phyloP scores from a whole-genome alignment of 2,888 invertebrate genomes.

The Cotesia congregata region DNA sequence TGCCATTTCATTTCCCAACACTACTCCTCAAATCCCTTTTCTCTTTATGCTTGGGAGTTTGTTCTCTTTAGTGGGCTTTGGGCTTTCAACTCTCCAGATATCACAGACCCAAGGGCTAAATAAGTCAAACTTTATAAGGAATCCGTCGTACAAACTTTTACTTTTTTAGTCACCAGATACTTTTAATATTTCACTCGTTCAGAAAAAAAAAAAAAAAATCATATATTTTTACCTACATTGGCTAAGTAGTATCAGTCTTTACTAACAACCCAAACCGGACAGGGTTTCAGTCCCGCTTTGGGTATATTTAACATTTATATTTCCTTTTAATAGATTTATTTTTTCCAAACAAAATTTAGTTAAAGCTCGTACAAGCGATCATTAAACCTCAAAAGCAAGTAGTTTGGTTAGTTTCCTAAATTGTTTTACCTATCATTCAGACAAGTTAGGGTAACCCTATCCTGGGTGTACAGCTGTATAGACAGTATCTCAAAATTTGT shows the following conservation, averaged over 20 bases:
- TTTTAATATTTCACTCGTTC: too few species aligned
- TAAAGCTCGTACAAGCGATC: not conserved
- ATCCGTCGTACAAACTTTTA: conserved; percentile 59
- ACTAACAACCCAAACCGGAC: too few species aligned
- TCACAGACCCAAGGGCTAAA: conserved; percentile 54
- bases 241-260: too few species aligned
- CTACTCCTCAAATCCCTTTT: conserved; percentile 32
- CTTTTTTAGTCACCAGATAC: conserved; percentile 53
- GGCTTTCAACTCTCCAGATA: conserved; percentile 26
- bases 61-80: not conserved
- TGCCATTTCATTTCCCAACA: conserved; percentile 35
- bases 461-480: too few species aligned
- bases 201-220: too few species aligned
- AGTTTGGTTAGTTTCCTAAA: conserved; percentile 40
- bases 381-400: not conserved
- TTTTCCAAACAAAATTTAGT: too few species aligned
- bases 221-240: too few species aligned
- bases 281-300: too few species aligned
- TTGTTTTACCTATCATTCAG: conserved; percentile 48
- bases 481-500: conserved; percentile 52
- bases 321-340: too few species aligned
- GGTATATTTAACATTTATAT: too few species aligned
- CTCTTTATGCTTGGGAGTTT: conserved; percentile 19
- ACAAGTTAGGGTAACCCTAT: conserved; percentile 13
- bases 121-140: conserved; percentile 65